Conservation (phyloP, 2,797 vertebrate genomes). For the Echeneis naucrates region DNA sequence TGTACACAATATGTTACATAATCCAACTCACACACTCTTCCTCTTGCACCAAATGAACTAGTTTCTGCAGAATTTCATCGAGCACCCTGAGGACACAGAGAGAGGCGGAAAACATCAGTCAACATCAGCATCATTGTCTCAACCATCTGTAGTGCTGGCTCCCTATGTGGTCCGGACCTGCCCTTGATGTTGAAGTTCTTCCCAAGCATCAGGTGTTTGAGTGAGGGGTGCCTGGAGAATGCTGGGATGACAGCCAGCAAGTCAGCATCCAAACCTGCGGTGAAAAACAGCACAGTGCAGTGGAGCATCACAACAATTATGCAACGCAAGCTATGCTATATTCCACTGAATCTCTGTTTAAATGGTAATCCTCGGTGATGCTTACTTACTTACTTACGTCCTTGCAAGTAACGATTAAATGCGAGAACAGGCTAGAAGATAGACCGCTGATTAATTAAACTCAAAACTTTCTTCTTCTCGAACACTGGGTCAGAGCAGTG, state of each 20-base stretch:
- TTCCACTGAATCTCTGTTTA: conserved; percentile 1
- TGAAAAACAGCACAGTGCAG: background rate
- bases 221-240: conserved; percentile 89
- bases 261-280: conserved; percentile 89
- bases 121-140: conserved; percentile 53
- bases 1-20: conserved; percentile 64
- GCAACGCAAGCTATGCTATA: conserved; percentile 4
- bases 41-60: conserved; percentile 92
- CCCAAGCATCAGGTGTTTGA: conserved; percentile 92
- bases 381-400: conserved; percentile 49
- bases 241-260: conserved; percentile 88
- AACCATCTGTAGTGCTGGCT: conserved; percentile 46
- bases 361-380: conserved; percentile 4
- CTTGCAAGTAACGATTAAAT: background rate
- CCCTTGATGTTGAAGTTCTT: conserved; percentile 96
- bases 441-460: background rate
- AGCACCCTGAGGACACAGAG: conserved; percentile 84
- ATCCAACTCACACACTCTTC: conserved; percentile 93
- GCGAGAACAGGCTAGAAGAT: background rate
- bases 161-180: conserved; percentile 79
- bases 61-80: conserved; percentile 92
- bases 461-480: conserved; percentile 5
- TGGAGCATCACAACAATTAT: background rate
- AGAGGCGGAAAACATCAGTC: conserved; percentile 51
- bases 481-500: conserved; percentile 12